Evolutionary conservation across 2,797 vertebrate genomes (phyloP), one percentile per base, ranked within the genome.

Genomic region (Mus spretus): DNA sequence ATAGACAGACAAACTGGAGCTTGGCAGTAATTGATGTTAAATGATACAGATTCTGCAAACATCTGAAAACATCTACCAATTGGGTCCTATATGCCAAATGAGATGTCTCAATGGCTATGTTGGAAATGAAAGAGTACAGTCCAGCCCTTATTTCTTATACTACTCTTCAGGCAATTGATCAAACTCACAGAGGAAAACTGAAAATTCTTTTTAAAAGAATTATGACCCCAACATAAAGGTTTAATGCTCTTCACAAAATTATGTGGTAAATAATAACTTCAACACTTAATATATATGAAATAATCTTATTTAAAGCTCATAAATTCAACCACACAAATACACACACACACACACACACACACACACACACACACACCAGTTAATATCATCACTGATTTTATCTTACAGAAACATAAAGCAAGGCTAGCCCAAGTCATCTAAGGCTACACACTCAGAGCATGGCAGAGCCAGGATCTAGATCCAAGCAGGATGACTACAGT

Each of bases 161-260:
- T 12, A 2, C 2, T 24, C 14, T 61, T 34, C 65, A 26, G 53
- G 11, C 26, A 59, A 85, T 3, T 6, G 9, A 74, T 34, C 31
- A 89, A 91, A 93, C 83, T n/a, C 80, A 92, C 67, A 55, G 57
- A 84, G 19, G 12, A 88, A 77, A 67, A 67, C 63, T 53, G 37
- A 82, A 95, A 63, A 1, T 2, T 90, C 22, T 53, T 75, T 67
- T 67, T 74, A 34, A 55, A 92, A 82, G 50, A 12, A 82, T 44
- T 14, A n/a, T 63, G 86, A 70, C 47, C 31, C 61, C 40, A 85
- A 89, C 82, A 61, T 28, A 81, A n/a, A 34, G 44, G 37, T 31
- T 67, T 96, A 74, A 87, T 8, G 22, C 20, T 92, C 67, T 34
- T 59, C 12, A 59, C 17, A 80, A 81, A 86, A 65, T 81, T 81